Percentiles rank a stretch among this genome's conserved stretches.
These are phyloP conservation scores for Phalloptychus januarius DNA, from an alignment of 2,797 vertebrate genomes.

Conservation along the genomic window DNA sequence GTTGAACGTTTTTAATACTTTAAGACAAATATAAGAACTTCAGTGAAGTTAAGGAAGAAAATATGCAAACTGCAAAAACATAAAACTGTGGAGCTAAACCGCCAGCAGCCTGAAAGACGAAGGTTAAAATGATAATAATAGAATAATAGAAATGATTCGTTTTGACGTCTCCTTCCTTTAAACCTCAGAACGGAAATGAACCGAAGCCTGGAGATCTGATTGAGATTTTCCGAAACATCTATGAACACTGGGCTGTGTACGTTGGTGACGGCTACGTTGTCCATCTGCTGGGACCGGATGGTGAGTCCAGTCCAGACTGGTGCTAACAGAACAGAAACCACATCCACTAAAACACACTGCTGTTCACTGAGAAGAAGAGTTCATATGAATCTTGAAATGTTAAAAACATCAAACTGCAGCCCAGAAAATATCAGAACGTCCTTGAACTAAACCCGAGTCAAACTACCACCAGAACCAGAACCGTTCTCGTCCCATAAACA, in stretches of 20 bases:
- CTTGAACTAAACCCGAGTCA: not conserved
- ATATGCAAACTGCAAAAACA: not conserved
- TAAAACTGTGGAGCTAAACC: not conserved
- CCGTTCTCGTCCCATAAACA: not conserved
- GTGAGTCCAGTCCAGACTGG: not conserved
- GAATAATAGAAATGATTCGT: not conserved
- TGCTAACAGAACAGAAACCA: not conserved
- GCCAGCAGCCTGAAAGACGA: not conserved
- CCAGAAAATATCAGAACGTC: not conserved
- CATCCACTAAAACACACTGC: too few species aligned
- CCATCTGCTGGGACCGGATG: not conserved
- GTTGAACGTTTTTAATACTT: too few species aligned
- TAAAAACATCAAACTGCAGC: not conserved
- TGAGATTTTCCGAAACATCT: constrained; percentile 2
- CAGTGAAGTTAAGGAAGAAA: too few species aligned
- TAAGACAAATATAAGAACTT: not conserved
- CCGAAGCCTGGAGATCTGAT: constrained; percentile 5
- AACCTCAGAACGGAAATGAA: not conserved
- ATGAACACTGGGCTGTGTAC: constrained; percentile 17
- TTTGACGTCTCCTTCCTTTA: not conserved
- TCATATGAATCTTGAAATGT: not conserved
- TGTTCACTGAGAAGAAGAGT: not conserved
- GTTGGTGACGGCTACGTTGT: not conserved
- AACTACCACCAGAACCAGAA: not conserved
- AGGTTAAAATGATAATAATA: not conserved